Conservation (phyloP, 2,888 invertebrate species). For the Ochropleura plecta region DNA sequence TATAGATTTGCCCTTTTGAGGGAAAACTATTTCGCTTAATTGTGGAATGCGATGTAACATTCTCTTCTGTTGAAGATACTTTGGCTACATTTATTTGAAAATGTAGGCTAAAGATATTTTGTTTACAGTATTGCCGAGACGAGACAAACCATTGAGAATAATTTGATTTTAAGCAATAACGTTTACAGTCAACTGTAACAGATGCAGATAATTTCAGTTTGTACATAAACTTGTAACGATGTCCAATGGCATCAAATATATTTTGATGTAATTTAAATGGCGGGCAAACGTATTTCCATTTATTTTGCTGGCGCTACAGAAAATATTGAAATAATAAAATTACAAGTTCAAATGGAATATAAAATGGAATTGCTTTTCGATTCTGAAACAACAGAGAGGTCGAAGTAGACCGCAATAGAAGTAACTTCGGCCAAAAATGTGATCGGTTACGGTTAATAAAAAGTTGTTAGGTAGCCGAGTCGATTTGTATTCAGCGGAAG, state of each 20-base stretch:
- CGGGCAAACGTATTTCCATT: slow-evolving; percentile 37
- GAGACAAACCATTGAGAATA: slow-evolving; percentile 31
- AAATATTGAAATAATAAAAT: slow-evolving; percentile 55
- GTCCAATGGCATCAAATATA: slow-evolving; percentile 37
- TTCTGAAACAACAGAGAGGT: slow-evolving; percentile 60
- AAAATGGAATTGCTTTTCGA: slow-evolving; percentile 66
- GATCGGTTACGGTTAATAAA: slow-evolving; percentile 72
- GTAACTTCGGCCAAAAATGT: slow-evolving; percentile 68
- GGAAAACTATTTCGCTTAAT: slow-evolving; percentile 59
- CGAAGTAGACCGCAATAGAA: slow-evolving; percentile 63
- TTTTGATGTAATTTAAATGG: slow-evolving; percentile 40
- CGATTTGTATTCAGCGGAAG: slow-evolving; percentile 78
- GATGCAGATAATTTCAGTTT: slow-evolving; percentile 47
- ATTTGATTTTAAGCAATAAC: slow-evolving; percentile 44
- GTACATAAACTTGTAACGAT: slow-evolving; percentile 36
- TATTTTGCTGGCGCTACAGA: slow-evolving; percentile 46
- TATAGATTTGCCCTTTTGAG: slow-evolving; percentile 69
- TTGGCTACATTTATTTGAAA: slow-evolving; percentile 27
- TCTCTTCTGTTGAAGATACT: slow-evolving; percentile 25
- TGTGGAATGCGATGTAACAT: slow-evolving; percentile 52
- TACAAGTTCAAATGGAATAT: slow-evolving; percentile 54
- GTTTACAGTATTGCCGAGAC: slow-evolving; percentile 15
- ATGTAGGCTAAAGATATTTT: slow-evolving; percentile 31
- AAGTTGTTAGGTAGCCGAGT: slow-evolving; percentile 65
- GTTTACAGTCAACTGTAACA: slow-evolving; percentile 42